phyloP scores from a whole-genome alignment of 2,888 invertebrate species.

The Drosophila quinaria region DNA sequence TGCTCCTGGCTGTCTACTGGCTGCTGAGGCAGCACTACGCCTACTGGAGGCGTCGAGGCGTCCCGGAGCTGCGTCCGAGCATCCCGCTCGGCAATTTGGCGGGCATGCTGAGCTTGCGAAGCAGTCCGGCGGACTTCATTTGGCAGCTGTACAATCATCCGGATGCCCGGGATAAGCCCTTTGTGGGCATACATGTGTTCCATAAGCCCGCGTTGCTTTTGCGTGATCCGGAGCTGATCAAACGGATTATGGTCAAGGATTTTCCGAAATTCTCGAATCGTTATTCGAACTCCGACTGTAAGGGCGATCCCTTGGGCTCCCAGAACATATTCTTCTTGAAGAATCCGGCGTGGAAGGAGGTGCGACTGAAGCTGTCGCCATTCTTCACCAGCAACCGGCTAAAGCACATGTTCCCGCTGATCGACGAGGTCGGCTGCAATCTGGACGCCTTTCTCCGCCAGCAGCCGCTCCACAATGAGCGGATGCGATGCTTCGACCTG shows the following conservation, averaged over 20 bases:
- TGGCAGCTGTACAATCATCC: constrained; percentile 84
- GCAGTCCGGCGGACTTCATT: constrained; percentile 81
- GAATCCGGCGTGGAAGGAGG: constrained; percentile 86
- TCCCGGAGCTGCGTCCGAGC: constrained; percentile 83
- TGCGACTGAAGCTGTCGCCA: constrained; percentile 86
- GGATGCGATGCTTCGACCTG: constrained; percentile 64
- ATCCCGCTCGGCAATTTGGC: constrained; percentile 85
- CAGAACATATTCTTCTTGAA: constrained; percentile 86
- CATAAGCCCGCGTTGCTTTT: constrained; percentile 85
- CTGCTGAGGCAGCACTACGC: constrained; percentile 64
- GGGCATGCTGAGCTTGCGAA: constrained; percentile 81
- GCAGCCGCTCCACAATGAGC: constrained; percentile 66
- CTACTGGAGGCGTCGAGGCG: constrained; percentile 82
- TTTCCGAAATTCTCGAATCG: constrained; percentile 86
- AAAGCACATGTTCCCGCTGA: constrained; percentile 83
- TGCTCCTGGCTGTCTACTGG: constrained; percentile 30
- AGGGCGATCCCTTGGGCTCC: constrained; percentile 85
- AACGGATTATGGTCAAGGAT: constrained; percentile 86
- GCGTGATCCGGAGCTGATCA: constrained; percentile 86
- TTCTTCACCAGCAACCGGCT: constrained; percentile 85
- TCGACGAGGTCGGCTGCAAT: constrained; percentile 82
- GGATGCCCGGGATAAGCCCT: constrained; percentile 66
- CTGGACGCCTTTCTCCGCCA: constrained; percentile 77
- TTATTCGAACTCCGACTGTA: constrained; percentile 82
- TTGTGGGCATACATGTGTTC: constrained; percentile 86